Evolutionary conservation across 2,113 vertebrate species (phyloP), one percentile per base, ranked within the genome.

Genomic region (Regulus satrapa): DNA sequence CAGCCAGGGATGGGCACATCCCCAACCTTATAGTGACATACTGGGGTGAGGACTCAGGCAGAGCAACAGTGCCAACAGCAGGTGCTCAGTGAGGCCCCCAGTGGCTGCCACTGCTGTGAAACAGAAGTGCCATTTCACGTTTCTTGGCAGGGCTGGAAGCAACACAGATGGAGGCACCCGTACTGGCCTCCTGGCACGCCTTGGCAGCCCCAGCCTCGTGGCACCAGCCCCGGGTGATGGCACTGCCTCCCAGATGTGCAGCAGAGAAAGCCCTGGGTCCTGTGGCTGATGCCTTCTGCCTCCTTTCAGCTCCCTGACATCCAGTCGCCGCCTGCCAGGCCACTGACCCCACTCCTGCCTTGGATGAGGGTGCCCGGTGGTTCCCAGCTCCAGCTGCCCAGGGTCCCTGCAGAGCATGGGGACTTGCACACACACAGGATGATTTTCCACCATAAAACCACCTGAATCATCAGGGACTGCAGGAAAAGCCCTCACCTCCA

Each of bases 91-190:
- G 12, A 83, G 63, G 63, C 40, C 34, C 8, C 61, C 38, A 36
- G 1, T 3, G 9, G 72, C 89, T 75, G 91, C 61, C 74, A 51
- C 88, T 32, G 3, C 43, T 9, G 1, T 4, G 7, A 52, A 93
- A 84, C 92, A 94, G 67, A 94, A 95, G 90, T 92, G 90, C 85
- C 94, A 83, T 96, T 95, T 95, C 95, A 93, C 8, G 3, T 85
- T 95, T 90, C 78, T 94, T 97, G 95, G 95, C 95, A 97, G 71
- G 32, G 71, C 71, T 85, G 41, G 54, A 49, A 79, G 75, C 74
- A 46, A 48, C 94, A 63, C 96, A 97, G 95, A 94, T 93, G 91
- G 92, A 94, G 55, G 51, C 51, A 62, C 78, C 23, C 1, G 8
- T 11, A 3, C 36, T 4, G 3, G 82, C 71, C 95, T 68, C 69